These are phyloP conservation scores for Pandemis cinnamomeana DNA, from an alignment of 2,888 invertebrate species.

Conservation along the genomic window DNA sequence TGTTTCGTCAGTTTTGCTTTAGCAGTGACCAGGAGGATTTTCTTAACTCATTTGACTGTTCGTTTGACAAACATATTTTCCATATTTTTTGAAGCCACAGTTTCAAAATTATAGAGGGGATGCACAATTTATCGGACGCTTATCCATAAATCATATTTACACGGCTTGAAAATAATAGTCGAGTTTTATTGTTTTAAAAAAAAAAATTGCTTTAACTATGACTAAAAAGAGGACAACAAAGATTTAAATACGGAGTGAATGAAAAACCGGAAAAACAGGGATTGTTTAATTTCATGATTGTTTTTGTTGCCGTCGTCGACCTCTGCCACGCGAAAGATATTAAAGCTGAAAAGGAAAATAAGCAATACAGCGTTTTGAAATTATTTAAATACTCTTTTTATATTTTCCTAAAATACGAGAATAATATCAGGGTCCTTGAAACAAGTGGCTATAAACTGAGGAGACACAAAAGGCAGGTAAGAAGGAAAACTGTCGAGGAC, in stretches of 20 bases:
- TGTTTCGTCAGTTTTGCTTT: not conserved
- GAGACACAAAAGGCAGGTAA: slow-evolving; percentile 31
- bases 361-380: not conserved
- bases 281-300: slow-evolving; percentile 2
- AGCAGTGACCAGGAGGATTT: too few relatives aligned
- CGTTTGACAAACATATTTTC: too few relatives aligned
- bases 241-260: not conserved
- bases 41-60: too few relatives aligned
- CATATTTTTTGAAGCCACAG: too few relatives aligned
- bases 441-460: slow-evolving; percentile 9
- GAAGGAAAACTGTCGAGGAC: slow-evolving; percentile 27
- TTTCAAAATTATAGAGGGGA: too few relatives aligned
- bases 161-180: too few relatives aligned
- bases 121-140: too few relatives aligned
- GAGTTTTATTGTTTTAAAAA: too few relatives aligned
- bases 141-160: too few relatives aligned
- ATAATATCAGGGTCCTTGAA: slow-evolving; percentile 11
- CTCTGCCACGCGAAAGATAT: slow-evolving; percentile 1
- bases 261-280: not conserved
- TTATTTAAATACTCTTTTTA: not conserved
- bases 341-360: slow-evolving; percentile 2
- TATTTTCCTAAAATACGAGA: slow-evolving; percentile 4
- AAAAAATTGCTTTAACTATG: not conserved
- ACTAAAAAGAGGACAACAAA: not conserved
- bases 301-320: not conserved